These are phyloP conservation scores for Trachemys scripta DNA, from an alignment of 2,113 vertebrate genomes.

Conservation along the genomic window DNA sequence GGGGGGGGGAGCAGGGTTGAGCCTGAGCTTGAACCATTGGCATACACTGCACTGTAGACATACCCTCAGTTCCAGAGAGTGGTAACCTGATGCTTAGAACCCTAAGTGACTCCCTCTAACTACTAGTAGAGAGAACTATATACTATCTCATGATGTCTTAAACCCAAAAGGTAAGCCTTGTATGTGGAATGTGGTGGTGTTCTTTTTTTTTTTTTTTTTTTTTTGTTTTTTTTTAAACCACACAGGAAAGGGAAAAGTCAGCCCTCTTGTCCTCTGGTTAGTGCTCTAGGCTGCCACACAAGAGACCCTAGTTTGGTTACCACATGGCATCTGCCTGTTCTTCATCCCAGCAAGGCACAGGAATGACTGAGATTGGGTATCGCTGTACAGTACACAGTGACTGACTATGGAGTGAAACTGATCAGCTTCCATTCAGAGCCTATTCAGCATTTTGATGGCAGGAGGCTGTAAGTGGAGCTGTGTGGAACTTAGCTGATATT, in stretches of 20 bases:
- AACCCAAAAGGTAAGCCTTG: not conserved
- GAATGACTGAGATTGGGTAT: not conserved
- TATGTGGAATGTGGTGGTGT: not conserved
- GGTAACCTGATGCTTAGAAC: not conserved
- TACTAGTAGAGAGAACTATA: not conserved
- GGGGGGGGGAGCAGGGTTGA: not conserved
- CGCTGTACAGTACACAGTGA: not conserved
- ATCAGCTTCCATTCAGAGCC: not conserved
- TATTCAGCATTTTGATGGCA: not conserved
- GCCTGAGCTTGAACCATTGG: not conserved
- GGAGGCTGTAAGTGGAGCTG: rapidly evolving
- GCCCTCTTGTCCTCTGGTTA: not conserved
- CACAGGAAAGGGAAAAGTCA: not conserved
- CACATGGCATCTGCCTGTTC: not conserved
- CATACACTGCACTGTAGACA: not conserved
- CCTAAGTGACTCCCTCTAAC: not conserved
- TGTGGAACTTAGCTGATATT: not conserved
- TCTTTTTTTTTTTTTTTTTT: not conserved
- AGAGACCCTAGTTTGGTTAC: not conserved
- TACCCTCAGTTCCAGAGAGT: not conserved
- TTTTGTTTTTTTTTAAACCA: not conserved
- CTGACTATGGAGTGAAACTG: not conserved
- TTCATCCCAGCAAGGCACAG: rapidly evolving
- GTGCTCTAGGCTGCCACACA: not conserved
- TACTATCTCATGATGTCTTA: not conserved